Base-by-base conservation (phyloP, 2,797 vertebrate species). In the Microchirus variegatus region DNA sequence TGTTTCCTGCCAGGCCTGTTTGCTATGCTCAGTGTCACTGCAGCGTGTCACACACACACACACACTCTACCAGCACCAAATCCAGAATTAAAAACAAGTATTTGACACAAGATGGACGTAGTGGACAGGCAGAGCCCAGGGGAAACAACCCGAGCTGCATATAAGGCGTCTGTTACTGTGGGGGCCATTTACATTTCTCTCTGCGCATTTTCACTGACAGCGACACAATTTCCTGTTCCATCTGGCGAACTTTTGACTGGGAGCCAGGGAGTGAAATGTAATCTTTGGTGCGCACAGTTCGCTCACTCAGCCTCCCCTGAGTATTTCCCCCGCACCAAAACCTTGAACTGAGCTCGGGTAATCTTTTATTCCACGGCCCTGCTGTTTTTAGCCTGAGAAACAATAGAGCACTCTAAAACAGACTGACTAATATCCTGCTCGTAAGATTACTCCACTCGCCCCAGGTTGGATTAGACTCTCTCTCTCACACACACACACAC, bases 161-260 rank as follows among this genome's bases (percentile, higher is more conserved):
- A 88, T 83, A 84, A 91, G 84, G 85, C 84, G 78, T 88, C 87
- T 77, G 79, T 90, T 92, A 89, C 82, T 64, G 65, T 76, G 83
- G 89, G 79, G 85, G 81, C 84, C 87, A 94, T 93, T 92, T 94
- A 93, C 91, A 92, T 94, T 93, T 93, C 87, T 90, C 86, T 85
- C 79, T 68, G 79, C 60, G 81, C 89, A 70, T 92, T 88, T 82
- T 87, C 85, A 81, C 85, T 93, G 93, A 94, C 92, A 94, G 91
- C 76, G 83, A 92, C 91, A 94, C 91, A 94, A 94, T 94, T 93
- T 93, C 90, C 91, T 94, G 88, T 92, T 91, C 93, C 87, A 87
- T 91, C 90, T 92, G 91, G 90, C 72, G 68, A 88, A 88, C 90
- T 90, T 85, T 80, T 90, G 91, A 93, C 91, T 89, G 80, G 60